phyloP scores from a whole-genome alignment of 2,888 invertebrate species.

The Kryphioiulus occultus region DNA sequence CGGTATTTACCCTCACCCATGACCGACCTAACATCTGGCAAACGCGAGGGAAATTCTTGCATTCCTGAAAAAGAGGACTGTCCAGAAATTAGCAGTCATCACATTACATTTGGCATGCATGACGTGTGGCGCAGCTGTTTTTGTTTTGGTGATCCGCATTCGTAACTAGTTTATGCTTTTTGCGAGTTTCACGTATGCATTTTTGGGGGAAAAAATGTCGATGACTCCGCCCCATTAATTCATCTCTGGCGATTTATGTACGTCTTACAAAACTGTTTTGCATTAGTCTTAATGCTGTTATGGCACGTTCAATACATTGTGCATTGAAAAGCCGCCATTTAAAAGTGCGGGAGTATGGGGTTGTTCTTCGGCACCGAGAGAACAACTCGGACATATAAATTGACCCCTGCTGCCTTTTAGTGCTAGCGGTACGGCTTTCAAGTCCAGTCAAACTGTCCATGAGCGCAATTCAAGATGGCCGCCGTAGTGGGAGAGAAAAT shows the following conservation, averaged over 20 bases:
- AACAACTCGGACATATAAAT: not conserved
- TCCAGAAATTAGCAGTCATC: not conserved
- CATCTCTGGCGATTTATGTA: not conserved
- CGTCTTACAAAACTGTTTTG: not conserved
- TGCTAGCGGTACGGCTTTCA: slow-evolving; percentile 9
- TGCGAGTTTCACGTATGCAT: not conserved
- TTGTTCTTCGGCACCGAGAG: not conserved
- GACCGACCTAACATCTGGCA: not conserved
- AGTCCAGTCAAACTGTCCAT: not conserved
- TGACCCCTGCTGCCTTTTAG: slow-evolving; percentile 28
- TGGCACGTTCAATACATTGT: not conserved
- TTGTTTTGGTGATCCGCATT: not conserved
- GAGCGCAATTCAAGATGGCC: not conserved
- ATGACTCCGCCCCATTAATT: slow-evolving; percentile 23
- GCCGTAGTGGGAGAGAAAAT: not conserved
- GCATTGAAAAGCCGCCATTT: not conserved
- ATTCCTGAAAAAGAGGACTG: not conserved
- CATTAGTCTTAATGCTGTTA: not conserved
- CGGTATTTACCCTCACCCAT: not conserved
- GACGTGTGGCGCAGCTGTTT: not conserved
- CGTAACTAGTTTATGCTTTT: not conserved
- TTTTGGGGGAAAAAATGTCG: not conserved
- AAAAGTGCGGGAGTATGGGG: not conserved
- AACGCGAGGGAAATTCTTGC: not conserved
- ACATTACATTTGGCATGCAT: slow-evolving; percentile 7